Base-by-base conservation (phyloP, 1,140 invertebrate species). In the Magallana ariakensis region DNA sequence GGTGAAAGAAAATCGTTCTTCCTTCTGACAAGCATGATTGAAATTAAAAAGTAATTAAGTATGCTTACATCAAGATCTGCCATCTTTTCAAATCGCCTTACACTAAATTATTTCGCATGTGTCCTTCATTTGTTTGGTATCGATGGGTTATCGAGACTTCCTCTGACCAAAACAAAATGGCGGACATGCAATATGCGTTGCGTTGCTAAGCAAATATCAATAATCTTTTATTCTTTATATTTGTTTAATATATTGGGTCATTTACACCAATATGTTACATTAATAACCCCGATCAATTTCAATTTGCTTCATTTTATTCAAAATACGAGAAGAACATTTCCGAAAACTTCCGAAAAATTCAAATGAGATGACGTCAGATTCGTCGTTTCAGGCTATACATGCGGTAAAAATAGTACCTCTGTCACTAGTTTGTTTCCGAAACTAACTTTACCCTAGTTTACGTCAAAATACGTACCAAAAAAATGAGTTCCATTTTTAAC, bases 191-290 rank as follows among this genome's bases (percentile, higher is more conserved):
- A 70, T 85, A 57, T 33, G 66, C 66, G 66, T 75, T 75, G 70
- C 57, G 87, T 87, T 87, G 87, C 87, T 87, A 87, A 83, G 87
- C 83, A 81, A 87, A 85, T 15, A n/a, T 80, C 75, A 85, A 81
- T 87, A 81, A 86, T 75, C 66, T 75, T 9, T 16, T 16, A 26
- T 75, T 75, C 10, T 60, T 60, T 6, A 60, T 60, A 85, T 56
- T 58, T 80, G 33, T 46, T 46, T 46, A 46, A 46, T 46, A 46
- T 46, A 46, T 46, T 46, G 33, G 33, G 2, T 46, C 33, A 46
- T 46, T 46, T 1, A 46, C 33, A 46, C 5, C 33, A 46, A 46
- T 46, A n/a, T 46, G 33, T 46, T 46, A 46, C 33, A 46, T 46
- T 46, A 5, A 46, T 46, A 1, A 46, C 33, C 2, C 5, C 1